These are phyloP conservation scores for Psilopsiagon aymara DNA, from an alignment of 2,113 vertebrate genomes.

Conservation along the genomic window DNA sequence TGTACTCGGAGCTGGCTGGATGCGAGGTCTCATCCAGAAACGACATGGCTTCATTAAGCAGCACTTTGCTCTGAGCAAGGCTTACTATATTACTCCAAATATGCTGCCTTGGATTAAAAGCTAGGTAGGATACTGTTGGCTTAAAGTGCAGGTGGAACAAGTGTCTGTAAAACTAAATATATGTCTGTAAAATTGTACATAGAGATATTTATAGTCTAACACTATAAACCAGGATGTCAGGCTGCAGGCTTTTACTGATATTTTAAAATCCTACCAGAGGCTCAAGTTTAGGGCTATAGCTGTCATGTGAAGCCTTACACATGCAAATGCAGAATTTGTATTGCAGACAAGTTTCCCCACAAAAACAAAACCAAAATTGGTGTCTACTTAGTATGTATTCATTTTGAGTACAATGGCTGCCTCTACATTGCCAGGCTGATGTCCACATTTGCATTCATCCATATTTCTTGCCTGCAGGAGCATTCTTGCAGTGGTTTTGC, in stretches of 20 bases:
- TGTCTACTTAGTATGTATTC: not conserved
- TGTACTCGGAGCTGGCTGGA: not conserved
- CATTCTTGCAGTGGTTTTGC: not conserved
- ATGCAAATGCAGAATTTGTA: not conserved
- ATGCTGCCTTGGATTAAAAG: not conserved
- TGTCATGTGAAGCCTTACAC: not conserved
- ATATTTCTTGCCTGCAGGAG: not conserved
- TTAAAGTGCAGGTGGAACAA: not conserved
- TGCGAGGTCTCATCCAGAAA: not conserved
- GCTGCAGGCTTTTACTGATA: not conserved
- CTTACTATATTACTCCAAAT: not conserved
- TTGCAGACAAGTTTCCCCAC: not conserved
- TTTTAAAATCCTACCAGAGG: not conserved
- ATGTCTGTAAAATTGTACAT: not conserved
- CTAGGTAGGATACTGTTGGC: not conserved
- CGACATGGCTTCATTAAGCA: not conserved
- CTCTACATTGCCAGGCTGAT: not conserved
- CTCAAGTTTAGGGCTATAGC: not conserved
- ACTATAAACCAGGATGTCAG: not conserved
- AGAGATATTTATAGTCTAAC: not conserved
- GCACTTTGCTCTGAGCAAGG: not conserved
- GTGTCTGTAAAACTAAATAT: not conserved
- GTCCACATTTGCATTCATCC: not conserved
- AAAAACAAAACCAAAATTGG: not conserved
- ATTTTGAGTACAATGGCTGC: not conserved